phyloP scores from a whole-genome alignment of 2,113 vertebrate species.

The Thalassarche chlororhynchos region DNA sequence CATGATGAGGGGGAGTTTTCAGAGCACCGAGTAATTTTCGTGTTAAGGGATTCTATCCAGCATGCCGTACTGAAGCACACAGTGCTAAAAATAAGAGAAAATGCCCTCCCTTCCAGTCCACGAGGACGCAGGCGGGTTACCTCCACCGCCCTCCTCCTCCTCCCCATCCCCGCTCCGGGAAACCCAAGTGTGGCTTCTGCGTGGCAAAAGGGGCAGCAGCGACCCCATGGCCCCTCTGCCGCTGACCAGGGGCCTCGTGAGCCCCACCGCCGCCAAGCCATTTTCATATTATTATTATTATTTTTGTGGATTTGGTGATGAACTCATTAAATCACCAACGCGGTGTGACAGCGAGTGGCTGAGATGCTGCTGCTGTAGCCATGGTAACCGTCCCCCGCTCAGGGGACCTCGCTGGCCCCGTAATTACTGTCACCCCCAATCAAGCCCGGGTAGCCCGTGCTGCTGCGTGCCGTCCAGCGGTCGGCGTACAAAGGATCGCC shows the following conservation, averaged over 20 bases:
- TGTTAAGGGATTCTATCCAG: background rate
- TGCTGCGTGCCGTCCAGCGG: background rate
- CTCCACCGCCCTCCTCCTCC: background rate
- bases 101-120: background rate
- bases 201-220: rapidly evolving
- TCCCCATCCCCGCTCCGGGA: background rate
- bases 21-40: background rate
- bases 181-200: background rate
- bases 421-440: slow-evolving; percentile 22
- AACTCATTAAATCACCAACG: slow-evolving; percentile 45
- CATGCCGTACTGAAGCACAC: background rate
- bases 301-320: slow-evolving; percentile 22
- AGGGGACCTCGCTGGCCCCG: slow-evolving; percentile 17
- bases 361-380: slow-evolving; percentile 75
- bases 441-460: background rate
- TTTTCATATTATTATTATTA: background rate
- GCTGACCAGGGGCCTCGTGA: background rate
- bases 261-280: background rate
- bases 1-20: background rate
- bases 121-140: background rate
- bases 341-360: slow-evolving; percentile 59
- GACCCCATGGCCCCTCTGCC: background rate
- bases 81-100: background rate
- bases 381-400: slow-evolving; percentile 66
- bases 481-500: background rate